Evolutionary conservation across 2,888 invertebrate genomes (phyloP), one percentile per base, ranked within the genome.

Genomic region (Allophyes oxyacanthae): DNA sequence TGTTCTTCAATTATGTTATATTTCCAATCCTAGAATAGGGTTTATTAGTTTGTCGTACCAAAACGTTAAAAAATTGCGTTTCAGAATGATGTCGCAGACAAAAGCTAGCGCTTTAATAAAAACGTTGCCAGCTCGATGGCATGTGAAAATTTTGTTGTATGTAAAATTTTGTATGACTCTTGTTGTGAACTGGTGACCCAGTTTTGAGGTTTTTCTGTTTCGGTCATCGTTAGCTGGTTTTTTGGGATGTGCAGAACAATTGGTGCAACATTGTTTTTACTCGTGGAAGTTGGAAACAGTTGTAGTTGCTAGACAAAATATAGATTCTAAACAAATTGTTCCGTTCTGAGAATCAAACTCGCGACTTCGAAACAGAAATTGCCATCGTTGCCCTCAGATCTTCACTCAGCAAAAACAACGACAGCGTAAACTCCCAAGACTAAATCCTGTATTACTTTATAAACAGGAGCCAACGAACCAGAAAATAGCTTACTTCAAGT

Each of bases 21-120:
- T n/a, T n/a, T n/a, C n/a, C n/a, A n/a, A n/a, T n/a, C n/a, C 30
- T 34, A 51, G 10, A 46, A 13, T 64, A 81, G 78, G 77, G 81
- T 82, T 79, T 82, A 82, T 84, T 84, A 82, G 78, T 76, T 80
- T 83, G 46, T 32, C 15, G 33, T 38, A 46, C 8, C 45, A 34
- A 9, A 11, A 34, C 25, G 33, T 61, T 46, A 67, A 62, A 68
- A 83, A 82, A 75, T 75, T 72, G 77, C 30, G 62, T 79, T 78
- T 54, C 69, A 74, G 75, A 81, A 75, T 67, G 75, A 73, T 73
- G 72, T 75, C 62, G 77, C 78, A 73, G 36, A 54, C 48, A 49
- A 49, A 53, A 54, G 69, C 37, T 43, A 62, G 41, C 68, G 72
- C 75, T 74, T 81, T 79, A 82, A 84, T 87, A 85, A 84, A 86